phyloP scores from a whole-genome alignment of 2,888 invertebrate genomes.

The Drosophila paramelanica region DNA sequence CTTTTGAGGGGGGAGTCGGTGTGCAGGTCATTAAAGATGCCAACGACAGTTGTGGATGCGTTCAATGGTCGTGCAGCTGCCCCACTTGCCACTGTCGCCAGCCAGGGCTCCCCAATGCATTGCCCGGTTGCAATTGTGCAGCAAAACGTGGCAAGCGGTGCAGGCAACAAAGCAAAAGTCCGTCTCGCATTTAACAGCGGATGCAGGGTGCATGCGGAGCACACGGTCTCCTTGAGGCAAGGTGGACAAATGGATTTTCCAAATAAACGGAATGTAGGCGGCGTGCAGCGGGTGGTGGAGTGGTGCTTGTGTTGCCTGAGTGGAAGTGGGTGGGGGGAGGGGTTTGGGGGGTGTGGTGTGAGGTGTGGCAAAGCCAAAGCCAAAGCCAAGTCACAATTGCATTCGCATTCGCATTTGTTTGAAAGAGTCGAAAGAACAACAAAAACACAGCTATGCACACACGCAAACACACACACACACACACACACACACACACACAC shows the following conservation, averaged over 20 bases:
- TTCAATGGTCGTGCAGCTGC: neutral
- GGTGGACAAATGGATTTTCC: conserved; percentile 79
- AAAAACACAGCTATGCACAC: conserved; percentile 38
- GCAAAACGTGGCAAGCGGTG: conserved; percentile 58
- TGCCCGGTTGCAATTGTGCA: conserved; percentile 62
- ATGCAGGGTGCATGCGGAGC: conserved; percentile 10
- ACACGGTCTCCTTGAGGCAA: conserved; percentile 48
- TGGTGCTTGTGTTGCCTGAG: neutral
- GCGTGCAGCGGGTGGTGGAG: neutral
- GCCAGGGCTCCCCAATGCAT: conserved; percentile 10
- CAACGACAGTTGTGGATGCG: conserved; percentile 18
- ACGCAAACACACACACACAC: conserved; percentile 14
- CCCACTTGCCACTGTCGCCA: neutral
- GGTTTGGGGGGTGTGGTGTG: neutral
- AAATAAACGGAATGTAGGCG: conserved; percentile 56
- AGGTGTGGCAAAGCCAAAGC: conserved; percentile 4
- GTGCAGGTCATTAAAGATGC: conserved; percentile 48
- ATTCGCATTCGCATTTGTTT: conserved; percentile 69
- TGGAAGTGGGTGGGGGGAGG: neutral
- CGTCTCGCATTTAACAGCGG: conserved; percentile 45
- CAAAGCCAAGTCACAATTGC: conserved; percentile 57
- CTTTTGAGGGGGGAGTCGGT: conserved; percentile 37
- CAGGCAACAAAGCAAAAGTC: conserved; percentile 65
- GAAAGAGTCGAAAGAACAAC: conserved; percentile 69
- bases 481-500: conserved; percentile 12